Percentiles rank a stretch among this genome's conserved stretches.
Conservation (phyloP, 2,113 vertebrate species). For the Macrotis lagotis region DNA sequence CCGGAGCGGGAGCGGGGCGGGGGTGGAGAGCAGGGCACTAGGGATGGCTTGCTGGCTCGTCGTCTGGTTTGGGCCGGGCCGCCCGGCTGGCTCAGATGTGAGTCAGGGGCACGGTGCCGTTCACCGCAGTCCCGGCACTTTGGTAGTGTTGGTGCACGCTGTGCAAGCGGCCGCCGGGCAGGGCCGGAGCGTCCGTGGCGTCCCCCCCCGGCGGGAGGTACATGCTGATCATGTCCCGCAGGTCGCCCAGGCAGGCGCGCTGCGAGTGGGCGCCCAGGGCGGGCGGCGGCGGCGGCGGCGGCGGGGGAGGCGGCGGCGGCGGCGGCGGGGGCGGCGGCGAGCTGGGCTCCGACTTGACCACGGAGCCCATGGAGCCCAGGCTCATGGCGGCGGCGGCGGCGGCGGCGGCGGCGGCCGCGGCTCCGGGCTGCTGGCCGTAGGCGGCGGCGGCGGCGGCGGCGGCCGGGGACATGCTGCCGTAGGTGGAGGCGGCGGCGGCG, state of each 20-base stretch:
- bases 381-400: conserved; percentile 87
- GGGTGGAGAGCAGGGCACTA: conserved; percentile 65
- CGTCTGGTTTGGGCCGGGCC: conserved; percentile 11
- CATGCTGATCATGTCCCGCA: conserved; percentile 99
- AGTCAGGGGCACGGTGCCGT: conserved; percentile 96
- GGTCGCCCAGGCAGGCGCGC: conserved; percentile 96
- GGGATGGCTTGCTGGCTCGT: background rate
- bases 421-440: conserved; percentile 91
- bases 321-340: conserved; percentile 92
- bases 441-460: conserved; percentile 85
- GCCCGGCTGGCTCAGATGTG: conserved; percentile 89
- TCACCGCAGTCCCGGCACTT: conserved; percentile 93
- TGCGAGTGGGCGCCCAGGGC: conserved; percentile 97
- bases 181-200: conserved; percentile 90
- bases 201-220: conserved; percentile 98
- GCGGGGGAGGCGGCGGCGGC: conserved; percentile 89
- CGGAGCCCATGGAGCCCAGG: conserved; percentile 91
- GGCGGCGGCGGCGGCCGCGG: too few relatives aligned
- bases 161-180: conserved; percentile 94
- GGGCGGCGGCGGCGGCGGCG: conserved; percentile 90
- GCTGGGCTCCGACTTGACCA: conserved; percentile 97
- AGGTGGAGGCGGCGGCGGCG: conserved; percentile 92
- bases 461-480: conserved; percentile 87
- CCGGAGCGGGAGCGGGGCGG: conserved; percentile 75
- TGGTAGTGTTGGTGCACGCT: conserved; percentile 98